Base-by-base conservation (phyloP, 2,888 invertebrate genomes). In the Tricholauxania praeusta region DNA sequence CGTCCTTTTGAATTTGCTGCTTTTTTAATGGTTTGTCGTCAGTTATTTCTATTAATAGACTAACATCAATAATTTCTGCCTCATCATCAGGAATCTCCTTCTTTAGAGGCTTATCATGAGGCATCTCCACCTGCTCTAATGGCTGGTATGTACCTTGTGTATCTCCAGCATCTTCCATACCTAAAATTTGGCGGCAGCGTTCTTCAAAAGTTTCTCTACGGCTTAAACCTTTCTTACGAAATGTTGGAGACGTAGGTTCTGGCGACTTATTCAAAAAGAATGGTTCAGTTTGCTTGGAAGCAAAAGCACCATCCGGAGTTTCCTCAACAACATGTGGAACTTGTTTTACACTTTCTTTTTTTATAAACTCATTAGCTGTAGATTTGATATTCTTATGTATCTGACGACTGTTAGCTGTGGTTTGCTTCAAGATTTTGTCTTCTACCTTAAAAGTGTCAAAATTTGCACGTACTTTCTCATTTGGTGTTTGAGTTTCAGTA, bases 131-230 rank as follows among this genome's bases (percentile, higher is more conserved):
- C 0, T 4, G 74, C 6, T 74, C 77, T 39, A 39, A 39, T 2
- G 77, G 75, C 12, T 72, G 77, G 49, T 77, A 85, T 17, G 67
- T 80, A 1, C 85, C 84, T 60, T 82, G 84, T 4, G 85, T 84
- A 67, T 84, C 83, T 7, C 84, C 84, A 74, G 85, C 82, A 55
- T 80, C 80, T 72, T 86, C 83, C 88, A 93, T 91, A 4, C 93
- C 93, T 53, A 93, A 88, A 79, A 93, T 93, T 80, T 92, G 90
- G 52, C 91, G 89, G 78, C 93, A 93, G 49, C 93, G 88, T 83
- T 93, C 93, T 84, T 93, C 93, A 76, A 93, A 93, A 1, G 93
- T 93, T 85, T 93, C 93, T 52, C 92, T 90, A 79, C 92, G 89
- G 76, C 90, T 90, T 51, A 91, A 84, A 1, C 91, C 90, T 53